These are phyloP conservation scores for Empis livida DNA, from an alignment of 2,888 invertebrate species.

Conservation along the genomic window DNA sequence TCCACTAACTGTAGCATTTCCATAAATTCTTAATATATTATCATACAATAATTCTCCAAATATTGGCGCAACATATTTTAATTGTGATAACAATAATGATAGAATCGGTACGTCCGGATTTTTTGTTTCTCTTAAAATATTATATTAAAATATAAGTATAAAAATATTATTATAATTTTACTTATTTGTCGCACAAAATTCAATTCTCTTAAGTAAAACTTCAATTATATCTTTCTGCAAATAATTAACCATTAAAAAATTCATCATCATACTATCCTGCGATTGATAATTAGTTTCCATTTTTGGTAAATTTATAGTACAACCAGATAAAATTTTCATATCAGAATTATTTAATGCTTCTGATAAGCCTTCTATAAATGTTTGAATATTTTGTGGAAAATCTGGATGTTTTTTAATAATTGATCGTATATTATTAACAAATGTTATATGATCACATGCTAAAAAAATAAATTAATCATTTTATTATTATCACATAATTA, in stretches of 20 bases:
- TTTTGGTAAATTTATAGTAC: slow-evolving; percentile 26
- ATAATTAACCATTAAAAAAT: slow-evolving; percentile 47
- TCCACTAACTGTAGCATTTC: slow-evolving; percentile 47
- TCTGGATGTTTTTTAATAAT: slow-evolving; percentile 36
- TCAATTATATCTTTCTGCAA: slow-evolving; percentile 48
- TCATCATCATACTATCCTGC: slow-evolving; percentile 47
- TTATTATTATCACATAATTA: neutral
- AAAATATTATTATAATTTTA: slow-evolving; percentile 12
- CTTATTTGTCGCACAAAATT: slow-evolving; percentile 41
- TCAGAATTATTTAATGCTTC: slow-evolving; percentile 27
- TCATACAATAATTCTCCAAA: slow-evolving; percentile 47
- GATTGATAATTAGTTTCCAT: slow-evolving; percentile 27
- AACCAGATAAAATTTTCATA: slow-evolving; percentile 28
- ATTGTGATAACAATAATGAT: slow-evolving; percentile 49
- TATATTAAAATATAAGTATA: neutral
- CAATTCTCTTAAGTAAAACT: slow-evolving; percentile 47
- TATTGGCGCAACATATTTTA: slow-evolving; percentile 49
- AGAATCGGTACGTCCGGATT: slow-evolving; percentile 36
- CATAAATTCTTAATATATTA: slow-evolving; percentile 51
- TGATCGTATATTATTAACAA: slow-evolving; percentile 39
- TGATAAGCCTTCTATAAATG: slow-evolving; percentile 40
- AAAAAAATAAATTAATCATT: slow-evolving; percentile 1
- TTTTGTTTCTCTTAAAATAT: neutral
- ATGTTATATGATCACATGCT: slow-evolving; percentile 38
- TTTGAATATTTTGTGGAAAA: slow-evolving; percentile 43